Conservation (phyloP, 2,113 vertebrate genomes). For the Pollachius pollachius region DNA sequence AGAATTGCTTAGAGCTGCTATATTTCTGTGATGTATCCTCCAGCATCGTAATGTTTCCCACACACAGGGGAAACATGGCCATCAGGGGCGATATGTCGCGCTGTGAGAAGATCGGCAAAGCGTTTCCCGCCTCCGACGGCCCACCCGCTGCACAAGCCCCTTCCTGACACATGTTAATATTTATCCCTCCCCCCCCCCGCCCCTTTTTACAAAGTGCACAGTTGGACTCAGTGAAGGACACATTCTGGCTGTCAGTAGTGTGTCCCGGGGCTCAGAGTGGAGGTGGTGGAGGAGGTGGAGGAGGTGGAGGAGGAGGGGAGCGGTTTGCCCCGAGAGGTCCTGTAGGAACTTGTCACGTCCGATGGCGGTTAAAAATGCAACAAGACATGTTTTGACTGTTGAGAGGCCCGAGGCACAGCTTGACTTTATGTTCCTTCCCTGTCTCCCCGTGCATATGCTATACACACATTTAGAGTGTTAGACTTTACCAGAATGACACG, state of each 20-base stretch:
- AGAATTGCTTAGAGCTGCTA: not conserved
- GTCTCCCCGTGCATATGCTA: not conserved
- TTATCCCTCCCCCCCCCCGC: not conserved
- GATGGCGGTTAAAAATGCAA: not conserved
- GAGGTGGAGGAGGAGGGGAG: not conserved
- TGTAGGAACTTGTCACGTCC: not conserved
- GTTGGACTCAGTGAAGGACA: conserved; percentile 8
- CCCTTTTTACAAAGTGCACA: not conserved
- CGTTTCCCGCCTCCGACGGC: not conserved
- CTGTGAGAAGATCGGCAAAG: not conserved
- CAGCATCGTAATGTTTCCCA: not conserved
- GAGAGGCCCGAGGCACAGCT: conserved; percentile 9
- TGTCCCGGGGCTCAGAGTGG: not conserved
- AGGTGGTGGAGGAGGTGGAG: not conserved
- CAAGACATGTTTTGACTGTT: not conserved
- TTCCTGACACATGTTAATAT: not conserved
- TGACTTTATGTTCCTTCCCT: conserved; percentile 18
- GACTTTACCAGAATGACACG: not conserved
- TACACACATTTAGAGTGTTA: not conserved
- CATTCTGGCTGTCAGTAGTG: conserved; percentile 28
- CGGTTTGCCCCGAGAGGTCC: not conserved
- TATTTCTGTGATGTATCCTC: not conserved
- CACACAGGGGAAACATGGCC: not conserved
- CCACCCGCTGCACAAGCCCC: not conserved
- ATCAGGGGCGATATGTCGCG: too few species aligned